Base-by-base conservation (phyloP, 1,140 invertebrate genomes). In the Hylyphantes graminicola region DNA sequence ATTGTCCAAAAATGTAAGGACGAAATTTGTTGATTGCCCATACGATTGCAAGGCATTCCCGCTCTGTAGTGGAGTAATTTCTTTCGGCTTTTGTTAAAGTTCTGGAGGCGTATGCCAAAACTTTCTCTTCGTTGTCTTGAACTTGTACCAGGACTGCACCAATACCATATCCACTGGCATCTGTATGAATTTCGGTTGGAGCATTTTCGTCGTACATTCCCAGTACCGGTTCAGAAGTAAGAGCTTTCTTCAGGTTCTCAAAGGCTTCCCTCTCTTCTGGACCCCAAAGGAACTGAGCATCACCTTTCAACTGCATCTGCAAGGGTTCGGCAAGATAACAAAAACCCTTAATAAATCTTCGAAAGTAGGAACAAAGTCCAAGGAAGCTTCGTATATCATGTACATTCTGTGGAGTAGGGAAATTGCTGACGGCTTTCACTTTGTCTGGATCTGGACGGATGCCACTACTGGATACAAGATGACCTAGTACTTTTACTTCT, bases 351-450 rank as follows among this genome's bases (percentile, higher is more conserved):
- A 80, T 61, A 53, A 70, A 70, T 6, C 57, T 17, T 65, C 67
- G 2, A 35, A 19, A 80, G n/a, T 59, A 80, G 0, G 65, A 64
- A n/a, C 65, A 80, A 48, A 80, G 17, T 19, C 78, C 54, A 35
- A 80, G 67, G 61, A 80, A 80, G 19, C 65, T 80, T 80, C 19
- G 12, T 7, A 80, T 9, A 61, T 80, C 53, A 70, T 70, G 53
- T 0, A 80, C 17, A 19, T 59, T 80, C 55, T 70, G 68, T 53
- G 55, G 78, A 5, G 55, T n/a, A 50, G 50, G 65, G 13, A 68
- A 79, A 55, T 55, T 50, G 0, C 35, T 15, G 7, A 67, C 53
- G 11, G 63, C 63, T 68, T 55, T 55, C 13, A 68, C 55, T 68
- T 68, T 68, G n/a, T 79, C 77, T 0, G 63, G 48, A 54, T 57